phyloP scores from a whole-genome alignment of 2,113 vertebrate genomes.

The Tachuris rubrigastra region DNA sequence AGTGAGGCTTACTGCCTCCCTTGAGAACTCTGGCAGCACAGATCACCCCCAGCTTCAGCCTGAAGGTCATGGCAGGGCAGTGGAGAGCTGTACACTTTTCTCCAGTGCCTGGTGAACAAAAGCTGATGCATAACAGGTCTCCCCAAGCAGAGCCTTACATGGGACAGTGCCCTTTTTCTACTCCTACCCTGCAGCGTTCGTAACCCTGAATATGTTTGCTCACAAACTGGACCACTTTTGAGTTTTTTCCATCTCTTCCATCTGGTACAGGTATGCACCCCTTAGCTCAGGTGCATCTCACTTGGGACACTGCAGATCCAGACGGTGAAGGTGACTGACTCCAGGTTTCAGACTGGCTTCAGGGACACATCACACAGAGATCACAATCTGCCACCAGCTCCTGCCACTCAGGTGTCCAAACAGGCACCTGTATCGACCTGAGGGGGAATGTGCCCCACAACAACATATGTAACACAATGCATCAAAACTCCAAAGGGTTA shows the following conservation, averaged over 20 bases:
- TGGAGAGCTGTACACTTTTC: not conserved
- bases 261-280: not conserved
- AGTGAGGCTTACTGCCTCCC: not conserved
- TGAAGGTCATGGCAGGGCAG: not conserved
- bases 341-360: not conserved
- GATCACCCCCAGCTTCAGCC: not conserved
- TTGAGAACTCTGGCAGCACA: not conserved
- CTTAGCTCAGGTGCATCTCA: not conserved
- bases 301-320: not conserved
- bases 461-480: not conserved
- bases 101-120: not conserved
- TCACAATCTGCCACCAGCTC: not conserved
- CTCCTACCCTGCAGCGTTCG: rapidly evolving
- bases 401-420: rapidly evolving
- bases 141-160: not conserved
- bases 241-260: not conserved
- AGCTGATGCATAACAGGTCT: not conserved
- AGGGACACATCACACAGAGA: not conserved
- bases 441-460: too few species aligned
- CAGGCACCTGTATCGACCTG: rapidly evolving
- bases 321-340: not conserved
- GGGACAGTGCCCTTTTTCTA: not conserved
- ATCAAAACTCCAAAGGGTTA: not conserved
- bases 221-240: not conserved
- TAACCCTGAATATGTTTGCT: not conserved